Evolutionary conservation across 2,113 vertebrate genomes (phyloP), one percentile per base, ranked within the genome.

Genomic region (Setophaga coronata): DNA sequence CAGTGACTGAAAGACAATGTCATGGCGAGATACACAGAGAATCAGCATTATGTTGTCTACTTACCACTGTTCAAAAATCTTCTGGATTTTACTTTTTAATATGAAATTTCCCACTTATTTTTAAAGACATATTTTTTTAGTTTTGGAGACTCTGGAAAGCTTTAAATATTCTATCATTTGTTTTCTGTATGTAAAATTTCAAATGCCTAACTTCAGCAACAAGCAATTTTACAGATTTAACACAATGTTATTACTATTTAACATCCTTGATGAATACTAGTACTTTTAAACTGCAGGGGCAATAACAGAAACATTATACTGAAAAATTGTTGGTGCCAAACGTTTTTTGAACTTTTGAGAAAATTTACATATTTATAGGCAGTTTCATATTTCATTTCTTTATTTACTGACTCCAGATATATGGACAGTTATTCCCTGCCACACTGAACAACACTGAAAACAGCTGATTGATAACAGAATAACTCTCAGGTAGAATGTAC

Each of bases 381-480:
- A 47, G 6, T 84, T 73, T 91, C n/a, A 56, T 60, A 85, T 82
- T 89, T 94, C 6, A 26, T 94, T 40, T 28, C 65, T 79, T 9
- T 95, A 48, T 91, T 87, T 93, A 72, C 54, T 95, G 62, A 86
- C 54, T 65, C 6, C 29, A 54, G 11, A 31, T 87, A 84, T 85
- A 64, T 51, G 48, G 56, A 43, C 26, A 42, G 54, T 77, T 92
- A 82, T 86, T 90, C 89, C 71, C 50, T 57, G 60, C 42, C 71
- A 73, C 24, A n/a, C 20, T 65, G 83, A 91, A 90, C 47, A 74
- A 77, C 23, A 48, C 18, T 77, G 83, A 89, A 94, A 91, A 83
- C 15, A 91, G 42, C 33, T 89, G 72, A 95, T 40, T 70, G 93
- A 87, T 73, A 92, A 87, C 54, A 91, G 45, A 95, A 73, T 91